These are phyloP conservation scores for western clawed frog (Xenopus tropicalis) DNA, from an alignment of 2,113 vertebrate species.

Conservation along the genomic window DNA sequence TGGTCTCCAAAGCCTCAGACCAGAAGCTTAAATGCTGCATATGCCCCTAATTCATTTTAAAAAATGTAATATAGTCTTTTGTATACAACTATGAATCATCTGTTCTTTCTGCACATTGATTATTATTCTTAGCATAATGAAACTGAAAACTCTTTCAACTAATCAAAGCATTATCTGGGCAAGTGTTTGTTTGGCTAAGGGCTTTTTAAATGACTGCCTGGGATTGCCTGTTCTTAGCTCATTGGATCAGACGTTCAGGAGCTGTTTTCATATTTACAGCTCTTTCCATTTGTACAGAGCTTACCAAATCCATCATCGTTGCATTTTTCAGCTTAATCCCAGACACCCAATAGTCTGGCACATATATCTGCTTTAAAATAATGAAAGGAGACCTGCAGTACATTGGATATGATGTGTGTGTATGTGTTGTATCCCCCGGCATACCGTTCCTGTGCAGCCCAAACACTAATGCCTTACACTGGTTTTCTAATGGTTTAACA, in stretches of 20 bases:
- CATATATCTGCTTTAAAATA: constrained; percentile 61
- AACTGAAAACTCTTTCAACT: constrained; percentile 65
- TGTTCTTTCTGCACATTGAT: constrained; percentile 10
- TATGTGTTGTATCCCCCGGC: too few species aligned
- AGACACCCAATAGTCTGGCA: constrained; percentile 47
- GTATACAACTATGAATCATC: constrained; percentile 15
- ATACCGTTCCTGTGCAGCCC: too few species aligned
- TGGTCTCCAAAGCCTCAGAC: constrained; percentile 28
- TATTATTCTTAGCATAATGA: constrained; percentile 49
- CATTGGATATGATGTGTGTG: too few species aligned
- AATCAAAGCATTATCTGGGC: constrained; percentile 73
- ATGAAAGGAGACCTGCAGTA: constrained; percentile 51
- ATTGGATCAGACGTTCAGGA: constrained; percentile 47
- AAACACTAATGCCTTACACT: too few species aligned
- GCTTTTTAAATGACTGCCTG: constrained; percentile 58
- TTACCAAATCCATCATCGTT: constrained; percentile 46
- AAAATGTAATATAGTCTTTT: constrained; percentile 29
- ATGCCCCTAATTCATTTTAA: constrained; percentile 24
- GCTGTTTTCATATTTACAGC: constrained; percentile 46
- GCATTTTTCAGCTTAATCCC: constrained; percentile 28
- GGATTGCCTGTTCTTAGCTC: constrained; percentile 49
- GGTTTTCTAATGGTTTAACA: too few species aligned
- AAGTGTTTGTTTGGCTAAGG: constrained; percentile 75
- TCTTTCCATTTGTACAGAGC: constrained; percentile 42
- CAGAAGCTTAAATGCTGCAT: constrained; percentile 33